Base-by-base conservation (phyloP, 2,888 invertebrate species). In the Tribolium freemani region DNA sequence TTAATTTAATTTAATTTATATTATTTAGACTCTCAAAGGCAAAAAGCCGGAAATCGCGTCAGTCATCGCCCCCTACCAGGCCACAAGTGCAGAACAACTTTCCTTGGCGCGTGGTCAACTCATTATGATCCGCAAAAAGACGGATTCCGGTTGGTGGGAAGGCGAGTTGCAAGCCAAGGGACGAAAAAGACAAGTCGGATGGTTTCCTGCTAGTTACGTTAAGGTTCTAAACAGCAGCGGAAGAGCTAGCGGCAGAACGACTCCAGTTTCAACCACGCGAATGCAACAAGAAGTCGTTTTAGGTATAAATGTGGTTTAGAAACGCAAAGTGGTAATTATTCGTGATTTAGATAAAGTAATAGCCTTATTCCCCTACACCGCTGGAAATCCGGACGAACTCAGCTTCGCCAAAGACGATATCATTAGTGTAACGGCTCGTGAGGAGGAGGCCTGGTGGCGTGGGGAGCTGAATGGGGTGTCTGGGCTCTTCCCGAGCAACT, bases 141-240 rank as follows among this genome's bases (percentile, higher is more conserved):
- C 97, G 0, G 94, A 96, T 80, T 95, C 96, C 56, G 99, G 99
- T 13, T 99, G 99, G 99, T 99, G 99, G 99, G 99, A 99, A 88
- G 99, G 99, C 0, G 99, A 99, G 87, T 87, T 98, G 50, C 98
- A 98, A 88, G 97, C 92, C 1, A 93, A 93, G 83, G 97, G 98
- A 0, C 91, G 96, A 80, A 95, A 95, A 84, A 88, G 96, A 38
- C 96, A 97, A 87, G 92, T 97, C 38, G 99, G 99, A 1, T 99
- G 99, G 99, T 99, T 99, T 88, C 99, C 99, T 0, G 99, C 98
- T 21, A 96, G 96, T 73, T 99, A 99, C 84, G 97, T 99, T 5
- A 98, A 98, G 89, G 89, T 91, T 38, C 85, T 93, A 13, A 90
- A 93, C 70, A 90, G 92, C 8, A 90, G 92, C 0, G 93, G 93